Percentiles rank a stretch among this genome's conserved stretches.
phyloP scores from a whole-genome alignment of 2,888 invertebrate species.

The Chelonus formosanus region DNA sequence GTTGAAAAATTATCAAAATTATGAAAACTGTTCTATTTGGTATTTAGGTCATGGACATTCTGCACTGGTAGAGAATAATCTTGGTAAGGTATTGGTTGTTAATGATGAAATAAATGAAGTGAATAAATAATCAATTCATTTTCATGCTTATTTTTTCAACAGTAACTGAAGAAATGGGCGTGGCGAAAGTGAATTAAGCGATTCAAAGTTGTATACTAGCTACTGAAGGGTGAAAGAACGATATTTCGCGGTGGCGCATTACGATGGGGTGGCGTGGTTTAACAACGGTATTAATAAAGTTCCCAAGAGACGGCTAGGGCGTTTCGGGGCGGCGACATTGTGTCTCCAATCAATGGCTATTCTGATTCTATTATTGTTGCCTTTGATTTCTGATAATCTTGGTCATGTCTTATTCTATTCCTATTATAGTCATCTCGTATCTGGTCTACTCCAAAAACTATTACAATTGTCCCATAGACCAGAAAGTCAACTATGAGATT shows the following conservation, averaged over 20 bases:
- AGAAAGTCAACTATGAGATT: background rate
- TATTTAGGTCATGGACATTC: too few species aligned
- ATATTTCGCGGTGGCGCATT: conserved; percentile 10
- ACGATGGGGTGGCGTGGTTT: conserved; percentile 34
- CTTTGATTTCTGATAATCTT: background rate
- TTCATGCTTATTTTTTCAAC: background rate
- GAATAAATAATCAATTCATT: too few species aligned
- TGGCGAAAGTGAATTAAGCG: conserved; percentile 39
- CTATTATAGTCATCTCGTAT: background rate
- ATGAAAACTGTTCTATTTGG: too few species aligned
- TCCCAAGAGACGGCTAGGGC: conserved; percentile 44
- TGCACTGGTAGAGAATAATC: too few species aligned
- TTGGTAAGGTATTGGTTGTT: too few species aligned
- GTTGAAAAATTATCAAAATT: too few species aligned
- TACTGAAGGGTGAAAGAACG: conserved; percentile 9
- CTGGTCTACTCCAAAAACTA: background rate
- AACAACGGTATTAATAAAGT: conserved; percentile 42
- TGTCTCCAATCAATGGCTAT: conserved; percentile 50
- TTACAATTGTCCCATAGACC: background rate
- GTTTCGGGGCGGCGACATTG: conserved; percentile 54
- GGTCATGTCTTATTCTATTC: background rate
- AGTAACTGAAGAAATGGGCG: conserved; percentile 34
- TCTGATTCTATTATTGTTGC: conserved; percentile 31
- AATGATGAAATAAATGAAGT: too few species aligned
- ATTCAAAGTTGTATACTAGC: conserved; percentile 28